These are phyloP conservation scores for Odontomachus brunneus DNA, from an alignment of 1,140 invertebrate species.

Conservation along the genomic window DNA sequence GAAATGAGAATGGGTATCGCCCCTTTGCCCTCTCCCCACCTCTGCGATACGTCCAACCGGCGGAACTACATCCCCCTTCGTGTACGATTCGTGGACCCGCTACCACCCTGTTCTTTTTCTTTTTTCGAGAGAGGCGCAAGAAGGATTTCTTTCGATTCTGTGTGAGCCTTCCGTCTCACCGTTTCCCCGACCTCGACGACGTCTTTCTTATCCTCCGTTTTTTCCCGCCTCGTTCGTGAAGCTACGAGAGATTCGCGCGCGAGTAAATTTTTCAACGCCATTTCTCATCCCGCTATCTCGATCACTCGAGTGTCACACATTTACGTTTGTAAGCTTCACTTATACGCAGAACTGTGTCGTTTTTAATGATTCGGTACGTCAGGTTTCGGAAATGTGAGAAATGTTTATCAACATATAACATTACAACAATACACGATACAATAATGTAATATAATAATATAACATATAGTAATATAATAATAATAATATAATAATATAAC, in stretches of 20 bases:
- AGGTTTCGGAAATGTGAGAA: too few relatives aligned
- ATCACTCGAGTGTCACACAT: not conserved
- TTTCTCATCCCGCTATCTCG: not conserved
- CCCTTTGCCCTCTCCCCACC: slow-evolving; percentile 34
- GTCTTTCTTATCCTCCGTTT: not conserved
- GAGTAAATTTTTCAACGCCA: not conserved
- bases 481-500: too few relatives aligned
- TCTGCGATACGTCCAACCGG: not conserved
- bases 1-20: slow-evolving; percentile 71
- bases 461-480: too few relatives aligned
- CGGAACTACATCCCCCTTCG: slow-evolving; percentile 42
- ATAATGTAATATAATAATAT: too few relatives aligned
- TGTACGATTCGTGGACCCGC: slow-evolving; percentile 30
- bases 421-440: too few relatives aligned
- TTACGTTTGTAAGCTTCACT: too few relatives aligned
- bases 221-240: not conserved
- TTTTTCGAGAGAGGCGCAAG: not conserved
- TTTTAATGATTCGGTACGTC: too few relatives aligned
- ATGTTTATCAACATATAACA: too few relatives aligned
- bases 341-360: too few relatives aligned
- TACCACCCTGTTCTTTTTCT: slow-evolving; percentile 15
- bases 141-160: not conserved
- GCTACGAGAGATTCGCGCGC: too few relatives aligned
- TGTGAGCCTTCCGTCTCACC: slow-evolving; percentile 10
- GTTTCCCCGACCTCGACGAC: not conserved